A percentile compares a stretch with the other conserved stretches of the same genome.
Evolutionary conservation across 2,797 vertebrate genomes (phyloP).

Genomic region (Gambusia yucatana): DNA sequence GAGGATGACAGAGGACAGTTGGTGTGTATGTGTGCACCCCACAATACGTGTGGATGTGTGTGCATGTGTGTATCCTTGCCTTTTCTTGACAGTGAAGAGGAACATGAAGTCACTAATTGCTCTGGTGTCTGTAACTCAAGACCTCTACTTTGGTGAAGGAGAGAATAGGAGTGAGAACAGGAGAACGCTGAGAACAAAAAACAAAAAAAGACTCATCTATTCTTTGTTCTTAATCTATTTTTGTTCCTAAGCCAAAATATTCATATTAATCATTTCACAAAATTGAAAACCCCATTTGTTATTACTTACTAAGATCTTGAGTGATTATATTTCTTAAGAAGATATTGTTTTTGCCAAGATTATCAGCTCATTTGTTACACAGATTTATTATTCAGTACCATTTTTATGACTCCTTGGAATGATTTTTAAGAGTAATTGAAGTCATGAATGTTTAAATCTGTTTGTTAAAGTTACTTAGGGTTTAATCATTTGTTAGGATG

Average conservation of each 20-base stretch:
- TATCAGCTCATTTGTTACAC: not conserved
- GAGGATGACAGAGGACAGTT: slow-evolving; percentile 37
- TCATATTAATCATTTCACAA: not conserved
- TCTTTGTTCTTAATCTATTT: not conserved
- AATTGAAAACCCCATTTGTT: not conserved
- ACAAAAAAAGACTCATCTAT: slow-evolving; percentile 16
- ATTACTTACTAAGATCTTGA: not conserved
- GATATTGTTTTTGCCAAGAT: not conserved
- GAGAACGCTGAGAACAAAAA: slow-evolving; percentile 29
- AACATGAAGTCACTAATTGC: slow-evolving; percentile 77
- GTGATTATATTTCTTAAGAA: not conserved
- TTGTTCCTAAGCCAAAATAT: not conserved
- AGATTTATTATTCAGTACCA: not conserved
- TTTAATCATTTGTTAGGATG: not conserved
- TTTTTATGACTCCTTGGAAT: not conserved
- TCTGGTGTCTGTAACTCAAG: slow-evolving; percentile 69
- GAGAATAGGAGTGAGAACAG: slow-evolving; percentile 25
- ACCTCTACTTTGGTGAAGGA: slow-evolving; percentile 50
- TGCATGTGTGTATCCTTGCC: slow-evolving; percentile 41
- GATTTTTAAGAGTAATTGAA: not conserved
- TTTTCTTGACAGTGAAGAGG: slow-evolving; percentile 69
- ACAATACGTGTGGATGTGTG: slow-evolving; percentile 1
- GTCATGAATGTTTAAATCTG: not conserved
- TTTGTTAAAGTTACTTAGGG: not conserved
- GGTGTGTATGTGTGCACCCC: slow-evolving; percentile 28